Conservation (phyloP, 2,797 vertebrate genomes). For the Hyperoplus lanceolatus region DNA sequence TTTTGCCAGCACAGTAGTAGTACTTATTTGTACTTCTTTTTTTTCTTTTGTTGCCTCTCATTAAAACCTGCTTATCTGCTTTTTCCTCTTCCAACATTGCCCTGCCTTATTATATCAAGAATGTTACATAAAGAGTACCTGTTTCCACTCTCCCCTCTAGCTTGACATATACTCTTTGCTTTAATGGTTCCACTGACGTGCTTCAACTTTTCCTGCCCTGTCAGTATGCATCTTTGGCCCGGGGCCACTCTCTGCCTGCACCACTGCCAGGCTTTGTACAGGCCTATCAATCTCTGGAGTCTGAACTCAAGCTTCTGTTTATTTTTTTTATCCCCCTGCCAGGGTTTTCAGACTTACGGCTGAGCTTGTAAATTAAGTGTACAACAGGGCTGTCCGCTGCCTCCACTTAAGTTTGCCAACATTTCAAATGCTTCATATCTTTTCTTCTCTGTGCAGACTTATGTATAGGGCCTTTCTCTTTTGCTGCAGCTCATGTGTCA, state of each 20-base stretch:
- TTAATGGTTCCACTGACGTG: conserved; percentile 32
- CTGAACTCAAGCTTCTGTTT: conserved; percentile 37
- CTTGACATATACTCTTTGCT: conserved; percentile 30
- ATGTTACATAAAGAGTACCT: conserved; percentile 1
- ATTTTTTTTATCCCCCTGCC: conserved; percentile 19
- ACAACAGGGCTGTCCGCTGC: neutral
- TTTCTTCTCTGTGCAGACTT: conserved; percentile 14
- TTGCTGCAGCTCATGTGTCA: conserved; percentile 27
- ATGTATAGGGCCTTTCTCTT: neutral
- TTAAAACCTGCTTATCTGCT: conserved; percentile 33
- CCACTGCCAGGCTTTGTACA: conserved; percentile 20
- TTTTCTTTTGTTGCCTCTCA: conserved; percentile 11
- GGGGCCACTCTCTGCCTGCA: conserved; percentile 25
- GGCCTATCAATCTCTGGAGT: conserved; percentile 4
- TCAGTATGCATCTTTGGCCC: conserved; percentile 37
- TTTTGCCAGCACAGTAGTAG: conserved; percentile 13
- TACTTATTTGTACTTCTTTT: conserved; percentile 5
- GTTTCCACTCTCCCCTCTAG: conserved; percentile 33
- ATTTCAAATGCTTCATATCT: neutral
- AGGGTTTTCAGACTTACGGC: conserved; percentile 46
- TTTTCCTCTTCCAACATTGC: conserved; percentile 14
- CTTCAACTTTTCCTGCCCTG: conserved; percentile 29
- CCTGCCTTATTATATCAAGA: conserved; percentile 37
- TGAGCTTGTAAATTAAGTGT: conserved; percentile 23
- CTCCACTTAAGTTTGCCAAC: conserved; percentile 18